Conservation (phyloP, 30 jellyfish, hydroid and myxozoan species). For the Euphysa ruthae region DNA sequence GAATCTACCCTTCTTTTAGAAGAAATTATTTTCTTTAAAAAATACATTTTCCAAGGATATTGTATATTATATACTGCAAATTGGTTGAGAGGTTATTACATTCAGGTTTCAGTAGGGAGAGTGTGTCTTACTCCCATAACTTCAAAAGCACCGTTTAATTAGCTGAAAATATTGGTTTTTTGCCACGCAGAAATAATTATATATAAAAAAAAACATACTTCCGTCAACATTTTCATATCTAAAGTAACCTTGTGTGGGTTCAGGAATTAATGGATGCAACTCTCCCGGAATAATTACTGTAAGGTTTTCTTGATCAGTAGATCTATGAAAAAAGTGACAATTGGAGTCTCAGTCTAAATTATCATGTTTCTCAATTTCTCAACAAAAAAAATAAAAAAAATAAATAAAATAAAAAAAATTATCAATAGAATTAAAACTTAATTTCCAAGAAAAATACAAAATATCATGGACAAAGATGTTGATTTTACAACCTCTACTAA, state of each 20-base stretch:
- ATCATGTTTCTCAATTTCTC: background rate
- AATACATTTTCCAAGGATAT: slow-evolving; percentile 44
- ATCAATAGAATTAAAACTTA: too few relatives aligned
- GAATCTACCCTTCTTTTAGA: background rate
- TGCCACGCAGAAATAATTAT: background rate
- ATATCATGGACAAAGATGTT: too few relatives aligned
- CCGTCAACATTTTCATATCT: slow-evolving; percentile 62
- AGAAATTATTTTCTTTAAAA: background rate
- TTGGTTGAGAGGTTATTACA: too few relatives aligned
- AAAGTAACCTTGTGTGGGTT: slow-evolving; percentile 71
- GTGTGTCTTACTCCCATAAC: too few relatives aligned
- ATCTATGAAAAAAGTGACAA: slow-evolving; percentile 9
- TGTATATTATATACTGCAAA: too few relatives aligned
- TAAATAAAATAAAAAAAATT: too few relatives aligned
- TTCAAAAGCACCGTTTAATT: too few relatives aligned
- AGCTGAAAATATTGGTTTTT: background rate
- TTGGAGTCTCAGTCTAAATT: background rate
- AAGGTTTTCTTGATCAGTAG: slow-evolving; percentile 30
- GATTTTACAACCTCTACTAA: too few relatives aligned
- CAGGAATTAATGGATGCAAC: slow-evolving; percentile 45
- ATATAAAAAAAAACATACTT: slow-evolving; percentile 27
- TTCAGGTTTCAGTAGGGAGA: too few relatives aligned
- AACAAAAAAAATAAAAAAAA: background rate
- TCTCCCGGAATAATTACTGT: slow-evolving; percentile 22
- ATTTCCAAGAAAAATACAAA: too few relatives aligned